These are phyloP conservation scores for Drosophila yakuba DNA, from an alignment of 1,140 invertebrate genomes.

Conservation along the genomic window DNA sequence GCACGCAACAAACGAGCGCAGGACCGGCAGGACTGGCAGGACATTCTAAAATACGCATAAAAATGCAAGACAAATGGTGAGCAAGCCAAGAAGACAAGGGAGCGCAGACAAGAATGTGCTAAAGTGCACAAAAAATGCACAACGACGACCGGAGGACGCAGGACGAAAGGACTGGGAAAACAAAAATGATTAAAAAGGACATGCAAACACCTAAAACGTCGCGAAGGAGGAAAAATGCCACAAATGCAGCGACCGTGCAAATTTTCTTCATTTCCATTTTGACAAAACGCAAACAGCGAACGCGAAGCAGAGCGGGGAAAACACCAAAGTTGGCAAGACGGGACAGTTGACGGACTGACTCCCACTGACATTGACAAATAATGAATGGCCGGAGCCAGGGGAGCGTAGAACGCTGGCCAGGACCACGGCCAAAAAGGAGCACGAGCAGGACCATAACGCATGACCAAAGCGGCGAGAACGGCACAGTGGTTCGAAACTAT, in stretches of 20 bases:
- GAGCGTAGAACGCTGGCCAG: conserved; percentile 24
- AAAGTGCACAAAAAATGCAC: conserved; percentile 72
- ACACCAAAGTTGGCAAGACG: neutral
- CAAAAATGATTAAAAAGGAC: conserved; percentile 81
- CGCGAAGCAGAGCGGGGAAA: neutral
- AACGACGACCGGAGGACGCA: neutral
- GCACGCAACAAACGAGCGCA: conserved; percentile 79
- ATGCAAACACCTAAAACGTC: conserved; percentile 82
- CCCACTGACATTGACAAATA: conserved; percentile 81
- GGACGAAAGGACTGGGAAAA: conserved; percentile 27
- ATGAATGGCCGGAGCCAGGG: conserved; percentile 61
- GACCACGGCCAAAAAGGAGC: conserved; percentile 20
- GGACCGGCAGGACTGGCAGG: conserved; percentile 54
- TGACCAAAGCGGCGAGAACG: neutral
- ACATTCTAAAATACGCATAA: conserved; percentile 79
- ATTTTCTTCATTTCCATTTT: conserved; percentile 83
- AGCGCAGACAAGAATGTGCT: conserved; percentile 59
- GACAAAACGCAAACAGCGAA: conserved; percentile 77
- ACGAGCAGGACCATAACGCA: conserved; percentile 12
- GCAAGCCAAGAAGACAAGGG: conserved; percentile 13
- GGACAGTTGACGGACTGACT: conserved; percentile 76
- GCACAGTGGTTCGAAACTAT: conserved; percentile 14
- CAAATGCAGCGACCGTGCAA: conserved; percentile 81
- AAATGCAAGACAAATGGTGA: conserved; percentile 76
- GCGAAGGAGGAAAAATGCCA: conserved; percentile 73